Evolutionary conservation across 2,888 invertebrate genomes (phyloP).

Genomic region (Hymenopus coronatus): DNA sequence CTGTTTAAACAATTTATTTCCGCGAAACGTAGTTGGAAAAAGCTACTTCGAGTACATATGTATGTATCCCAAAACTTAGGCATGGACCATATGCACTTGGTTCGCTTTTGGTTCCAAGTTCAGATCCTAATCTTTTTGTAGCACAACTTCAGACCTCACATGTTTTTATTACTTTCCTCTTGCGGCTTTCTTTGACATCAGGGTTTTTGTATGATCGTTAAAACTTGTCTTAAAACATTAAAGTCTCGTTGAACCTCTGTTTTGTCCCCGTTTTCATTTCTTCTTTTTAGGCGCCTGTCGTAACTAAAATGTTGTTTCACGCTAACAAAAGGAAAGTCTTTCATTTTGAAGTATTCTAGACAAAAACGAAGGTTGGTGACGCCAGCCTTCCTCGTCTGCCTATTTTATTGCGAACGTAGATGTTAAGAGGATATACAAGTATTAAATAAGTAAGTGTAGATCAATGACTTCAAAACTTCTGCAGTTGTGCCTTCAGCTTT

Average conservation of each 20-base stretch:
- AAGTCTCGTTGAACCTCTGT: background rate
- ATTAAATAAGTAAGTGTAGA: no score
- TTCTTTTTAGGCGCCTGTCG: background rate
- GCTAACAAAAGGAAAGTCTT: no score
- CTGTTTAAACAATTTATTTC: no score
- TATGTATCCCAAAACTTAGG: no score
- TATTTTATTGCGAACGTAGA: no score
- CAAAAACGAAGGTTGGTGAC: no score
- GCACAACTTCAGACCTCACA: background rate
- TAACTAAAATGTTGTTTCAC: background rate
- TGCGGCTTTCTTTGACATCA: conserved; percentile 4
- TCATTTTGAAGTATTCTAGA: no score
- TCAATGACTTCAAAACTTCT: no score
- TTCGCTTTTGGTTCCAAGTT: background rate
- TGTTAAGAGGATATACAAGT: no score
- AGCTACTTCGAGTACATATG: background rate
- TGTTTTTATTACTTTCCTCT: conserved; percentile 4
- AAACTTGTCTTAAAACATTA: background rate
- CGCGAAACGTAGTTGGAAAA: background rate
- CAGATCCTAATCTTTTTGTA: background rate
- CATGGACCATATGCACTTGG: background rate
- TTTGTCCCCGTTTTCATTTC: background rate
- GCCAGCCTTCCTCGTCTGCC: no score
- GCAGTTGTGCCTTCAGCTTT: no score
- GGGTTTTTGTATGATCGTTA: background rate